Evolutionary conservation across 2,888 invertebrate genomes (phyloP).

Genomic region (Rhorus exstirpatorius): DNA sequence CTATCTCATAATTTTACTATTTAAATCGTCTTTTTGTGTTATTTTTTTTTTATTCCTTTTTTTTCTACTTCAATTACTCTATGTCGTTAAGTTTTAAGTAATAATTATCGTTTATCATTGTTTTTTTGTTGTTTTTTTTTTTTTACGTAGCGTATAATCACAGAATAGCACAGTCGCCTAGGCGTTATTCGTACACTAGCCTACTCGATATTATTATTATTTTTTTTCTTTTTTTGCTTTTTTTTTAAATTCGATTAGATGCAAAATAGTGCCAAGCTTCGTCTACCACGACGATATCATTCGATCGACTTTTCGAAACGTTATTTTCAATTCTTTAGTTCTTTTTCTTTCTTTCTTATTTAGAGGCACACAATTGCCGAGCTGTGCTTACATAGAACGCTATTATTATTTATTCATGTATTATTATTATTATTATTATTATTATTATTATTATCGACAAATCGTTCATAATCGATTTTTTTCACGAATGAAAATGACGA

Average conservation of each 20-base stretch:
- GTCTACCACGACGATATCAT: constrained; percentile 34
- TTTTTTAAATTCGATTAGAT: constrained; percentile 42
- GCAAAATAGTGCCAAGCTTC: constrained; percentile 69
- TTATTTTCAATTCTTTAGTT: constrained; percentile 6
- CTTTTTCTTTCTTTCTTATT: not conserved
- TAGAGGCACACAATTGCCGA: constrained; percentile 81
- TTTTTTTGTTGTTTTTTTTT: constrained; percentile 29
- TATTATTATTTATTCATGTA: constrained; percentile 63
- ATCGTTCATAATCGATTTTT: constrained; percentile 35
- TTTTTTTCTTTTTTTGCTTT: constrained; percentile 17
- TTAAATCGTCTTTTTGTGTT: constrained; percentile 24
- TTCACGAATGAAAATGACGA: constrained; percentile 23
- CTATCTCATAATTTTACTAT: constrained; percentile 36
- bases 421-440: constrained; percentile 7
- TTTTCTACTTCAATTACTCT: constrained; percentile 25
- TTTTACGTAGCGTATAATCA: constrained; percentile 75
- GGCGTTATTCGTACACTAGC: constrained; percentile 68
- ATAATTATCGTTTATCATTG: constrained; percentile 60
- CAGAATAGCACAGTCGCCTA: constrained; percentile 79
- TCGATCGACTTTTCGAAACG: constrained; percentile 2
- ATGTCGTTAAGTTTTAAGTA: constrained; percentile 46
- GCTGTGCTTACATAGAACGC: constrained; percentile 72
- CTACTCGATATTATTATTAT: constrained; percentile 62
- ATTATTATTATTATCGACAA: constrained; percentile 25
- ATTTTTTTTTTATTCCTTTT: constrained; percentile 15